phyloP scores from a whole-genome alignment of 2,797 vertebrate genomes.

The Cossypha dichroa region DNA sequence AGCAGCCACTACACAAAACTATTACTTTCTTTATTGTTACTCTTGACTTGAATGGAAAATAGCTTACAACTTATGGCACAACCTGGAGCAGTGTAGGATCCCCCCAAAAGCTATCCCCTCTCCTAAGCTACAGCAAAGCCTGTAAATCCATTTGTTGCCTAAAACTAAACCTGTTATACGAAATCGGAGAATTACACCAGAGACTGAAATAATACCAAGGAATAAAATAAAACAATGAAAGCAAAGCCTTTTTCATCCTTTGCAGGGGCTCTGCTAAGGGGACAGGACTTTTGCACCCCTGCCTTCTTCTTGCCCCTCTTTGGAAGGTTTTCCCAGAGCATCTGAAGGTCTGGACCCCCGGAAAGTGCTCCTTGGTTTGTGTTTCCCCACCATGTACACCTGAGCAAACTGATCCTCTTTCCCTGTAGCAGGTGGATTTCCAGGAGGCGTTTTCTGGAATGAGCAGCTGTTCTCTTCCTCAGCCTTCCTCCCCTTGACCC shows the following conservation, averaged over 20 bases:
- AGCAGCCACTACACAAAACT: no score
- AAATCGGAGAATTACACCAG: neutral
- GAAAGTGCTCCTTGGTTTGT: neutral
- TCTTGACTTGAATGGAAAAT: neutral
- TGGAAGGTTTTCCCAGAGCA: neutral
- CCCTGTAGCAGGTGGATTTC: neutral
- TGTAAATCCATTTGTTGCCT: neutral
- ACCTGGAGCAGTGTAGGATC: neutral
- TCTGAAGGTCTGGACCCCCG: neutral
- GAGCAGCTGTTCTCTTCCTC: slow-evolving; percentile 20
- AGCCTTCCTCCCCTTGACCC: neutral
- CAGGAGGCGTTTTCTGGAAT: neutral
- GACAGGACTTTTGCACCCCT: neutral
- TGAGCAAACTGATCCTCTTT: neutral
- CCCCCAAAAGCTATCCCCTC: neutral
- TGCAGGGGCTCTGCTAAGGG: neutral
- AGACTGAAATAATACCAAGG: neutral
- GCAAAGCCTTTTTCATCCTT: neutral
- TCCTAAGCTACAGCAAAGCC: neutral
- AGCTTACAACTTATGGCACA: neutral
- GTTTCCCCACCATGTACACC: neutral
- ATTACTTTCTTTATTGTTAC: neutral
- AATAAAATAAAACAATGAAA: neutral
- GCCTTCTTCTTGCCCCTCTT: neutral
- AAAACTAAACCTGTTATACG: neutral